These are phyloP conservation scores for Tenebrio molitor DNA, from an alignment of 1,140 invertebrate genomes.

Conservation along the genomic window DNA sequence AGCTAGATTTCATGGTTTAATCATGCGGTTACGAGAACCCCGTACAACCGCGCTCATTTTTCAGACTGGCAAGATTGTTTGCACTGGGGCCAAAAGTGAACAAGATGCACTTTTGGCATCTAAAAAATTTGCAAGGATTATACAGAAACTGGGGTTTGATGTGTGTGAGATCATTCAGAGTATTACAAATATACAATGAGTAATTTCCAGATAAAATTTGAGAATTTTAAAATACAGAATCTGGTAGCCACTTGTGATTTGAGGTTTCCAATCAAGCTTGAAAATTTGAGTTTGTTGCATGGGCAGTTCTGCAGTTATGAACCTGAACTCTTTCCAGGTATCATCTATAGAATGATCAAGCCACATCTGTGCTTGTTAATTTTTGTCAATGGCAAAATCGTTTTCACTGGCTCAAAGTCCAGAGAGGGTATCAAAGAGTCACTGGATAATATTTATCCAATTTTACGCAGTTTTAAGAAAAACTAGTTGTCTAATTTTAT, in stretches of 20 bases:
- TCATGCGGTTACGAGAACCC: slow-evolving; percentile 98
- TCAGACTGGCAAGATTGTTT: slow-evolving; percentile 98
- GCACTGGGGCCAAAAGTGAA: slow-evolving; percentile 98
- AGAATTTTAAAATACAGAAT: slow-evolving; percentile 99
- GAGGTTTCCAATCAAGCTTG: slow-evolving; percentile 96
- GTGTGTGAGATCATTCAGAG: slow-evolving; percentile 76
- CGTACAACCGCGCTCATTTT: slow-evolving; percentile 98
- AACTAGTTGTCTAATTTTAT: no score
- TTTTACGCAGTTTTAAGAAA: slow-evolving; percentile 95
- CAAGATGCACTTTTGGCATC: slow-evolving; percentile 93
- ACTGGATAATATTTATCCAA: slow-evolving; percentile 96
- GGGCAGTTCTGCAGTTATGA: slow-evolving; percentile 96
- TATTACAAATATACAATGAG: slow-evolving; percentile 28
- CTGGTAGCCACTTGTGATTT: slow-evolving; percentile 99
- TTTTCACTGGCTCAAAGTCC: slow-evolving; percentile 96
- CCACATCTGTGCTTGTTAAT: slow-evolving; percentile 96
- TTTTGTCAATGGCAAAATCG: slow-evolving; percentile 98
- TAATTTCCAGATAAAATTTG: slow-evolving; percentile 87
- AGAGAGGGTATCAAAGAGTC: slow-evolving; percentile 94
- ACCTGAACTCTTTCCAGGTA: slow-evolving; percentile 94
- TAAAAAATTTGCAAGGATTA: slow-evolving; percentile 97
- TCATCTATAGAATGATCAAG: slow-evolving; percentile 98
- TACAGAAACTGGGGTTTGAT: slow-evolving; percentile 97
- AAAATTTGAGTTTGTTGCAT: slow-evolving; percentile 94
- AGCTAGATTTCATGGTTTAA: slow-evolving; percentile 96